Percentiles rank a stretch among this genome's conserved stretches.
Evolutionary conservation across 2,797 vertebrate species (phyloP).

Genomic region (Poeciliopsis turneri): DNA sequence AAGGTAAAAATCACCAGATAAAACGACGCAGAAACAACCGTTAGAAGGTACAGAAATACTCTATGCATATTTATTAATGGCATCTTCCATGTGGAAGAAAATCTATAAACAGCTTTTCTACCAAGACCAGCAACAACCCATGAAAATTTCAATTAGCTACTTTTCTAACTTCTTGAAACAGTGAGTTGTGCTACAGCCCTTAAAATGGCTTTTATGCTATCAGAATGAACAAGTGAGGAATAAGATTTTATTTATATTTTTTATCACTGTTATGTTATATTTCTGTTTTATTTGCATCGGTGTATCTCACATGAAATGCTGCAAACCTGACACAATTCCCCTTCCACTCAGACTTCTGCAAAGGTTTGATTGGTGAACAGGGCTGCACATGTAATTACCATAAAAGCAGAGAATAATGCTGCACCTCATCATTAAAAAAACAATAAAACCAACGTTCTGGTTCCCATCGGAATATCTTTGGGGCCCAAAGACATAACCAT

Average conservation of each 20-base stretch:
- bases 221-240: background rate
- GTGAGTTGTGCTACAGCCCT: background rate
- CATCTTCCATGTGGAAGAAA: background rate
- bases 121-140: background rate
- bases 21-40: background rate
- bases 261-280: background rate
- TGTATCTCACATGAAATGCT: background rate
- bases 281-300: background rate
- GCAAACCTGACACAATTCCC: background rate
- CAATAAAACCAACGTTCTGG: background rate
- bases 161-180: background rate
- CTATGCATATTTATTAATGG: background rate
- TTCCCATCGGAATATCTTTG: background rate
- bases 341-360: too few species aligned
- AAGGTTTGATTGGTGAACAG: background rate
- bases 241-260: background rate
- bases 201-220: background rate
- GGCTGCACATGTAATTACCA: background rate
- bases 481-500: conserved; percentile 60
- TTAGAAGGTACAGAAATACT: background rate
- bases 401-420: background rate
- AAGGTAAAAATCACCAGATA: background rate
- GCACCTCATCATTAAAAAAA: background rate
- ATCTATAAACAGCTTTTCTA: background rate
- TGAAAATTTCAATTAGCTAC: background rate